Evolutionary conservation across 2,113 vertebrate genomes (phyloP), one percentile per base, ranked within the genome.

Genomic region (Eira barbara): DNA sequence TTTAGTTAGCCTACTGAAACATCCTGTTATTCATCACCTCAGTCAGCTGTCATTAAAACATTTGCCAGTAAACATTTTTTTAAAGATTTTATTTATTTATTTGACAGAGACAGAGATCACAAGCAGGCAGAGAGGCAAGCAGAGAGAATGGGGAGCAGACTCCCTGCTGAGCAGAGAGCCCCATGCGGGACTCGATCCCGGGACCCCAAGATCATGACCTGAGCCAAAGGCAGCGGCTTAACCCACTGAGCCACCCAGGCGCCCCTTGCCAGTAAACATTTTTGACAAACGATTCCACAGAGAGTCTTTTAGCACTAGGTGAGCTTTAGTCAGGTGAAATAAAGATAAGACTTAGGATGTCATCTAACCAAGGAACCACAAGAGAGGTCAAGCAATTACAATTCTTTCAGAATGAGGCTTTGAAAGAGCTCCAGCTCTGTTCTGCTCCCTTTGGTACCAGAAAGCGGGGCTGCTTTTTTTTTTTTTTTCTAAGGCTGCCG

Each of bases 261-360:
- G 39, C 39, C 39, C 39, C 39, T 49, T 73, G 65, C 42, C 85
- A 81, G 42, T 52, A 73, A 89, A 39, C 47, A 25, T 81, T 82
- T 82, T 82, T 89, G 85, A 89, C 42, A 89, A 82, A 84, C 52
- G 76, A 89, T 14, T 82, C 76, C 42, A 49, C 39, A 73, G 27
- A 89, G 18, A 82, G 18, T 42, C 25, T 82, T 73, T 82, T 34
- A 94, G 52, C 42, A 34, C 65, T 61, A 81, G 2, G 6, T 94
- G n/a, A 89, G 25, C 34, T 94, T 88, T 61, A 94, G n/a, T 86
- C n/a, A 55, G 39, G 65, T 94, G 52, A 89, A 94, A 73, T 94
- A 52, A 89, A 73, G 85, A 61, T 61, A 82, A 94, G 65, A 27
- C 52, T 81, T 73, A 89, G 52, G 39, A 52, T 7, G n/a, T 55